Evolutionary conservation across 2,888 invertebrate genomes (phyloP).

Genomic region (Ferdinandea cuprea): DNA sequence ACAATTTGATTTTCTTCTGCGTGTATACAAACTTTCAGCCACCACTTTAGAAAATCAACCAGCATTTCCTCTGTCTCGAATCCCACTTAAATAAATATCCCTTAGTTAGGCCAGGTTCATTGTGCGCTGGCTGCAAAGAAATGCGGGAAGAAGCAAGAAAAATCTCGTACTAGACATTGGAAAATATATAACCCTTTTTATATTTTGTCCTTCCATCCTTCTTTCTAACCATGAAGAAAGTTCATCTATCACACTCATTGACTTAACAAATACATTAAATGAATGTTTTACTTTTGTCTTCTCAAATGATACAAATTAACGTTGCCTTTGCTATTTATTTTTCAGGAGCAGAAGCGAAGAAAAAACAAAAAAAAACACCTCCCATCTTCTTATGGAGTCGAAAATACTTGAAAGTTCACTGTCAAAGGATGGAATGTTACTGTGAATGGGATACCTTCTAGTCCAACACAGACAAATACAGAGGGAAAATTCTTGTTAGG

Average conservation of each 20-base stretch:
- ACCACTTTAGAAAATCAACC: not conserved
- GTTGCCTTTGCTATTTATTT: conserved; percentile 39
- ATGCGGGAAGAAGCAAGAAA: not conserved
- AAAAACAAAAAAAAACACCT: conserved; percentile 36
- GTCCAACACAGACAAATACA: conserved; percentile 54
- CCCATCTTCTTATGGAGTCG: conserved; percentile 17
- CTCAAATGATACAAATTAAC: conserved; percentile 52
- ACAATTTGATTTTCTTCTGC: too few species aligned
- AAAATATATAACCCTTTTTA: conserved; percentile 15
- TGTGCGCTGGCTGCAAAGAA: not conserved
- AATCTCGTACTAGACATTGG: not conserved
- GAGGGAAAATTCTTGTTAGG: conserved; percentile 18
- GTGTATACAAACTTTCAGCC: too few species aligned
- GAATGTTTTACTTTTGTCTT: conserved; percentile 47
- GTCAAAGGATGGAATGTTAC: conserved; percentile 44
- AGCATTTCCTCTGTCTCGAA: conserved; percentile 23
- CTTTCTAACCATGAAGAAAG: conserved; percentile 17
- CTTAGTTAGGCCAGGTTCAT: conserved; percentile 4
- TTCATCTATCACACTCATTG: conserved; percentile 58
- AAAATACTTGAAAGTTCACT: conserved; percentile 34
- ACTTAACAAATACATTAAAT: conserved; percentile 62
- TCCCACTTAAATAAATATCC: conserved; percentile 6
- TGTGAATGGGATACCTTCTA: conserved; percentile 21
- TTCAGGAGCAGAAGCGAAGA: not conserved
- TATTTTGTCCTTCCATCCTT: too few species aligned